These are phyloP conservation scores for Salvelinus alpinus DNA, from an alignment of 2,113 vertebrate genomes.

Conservation along the genomic window DNA sequence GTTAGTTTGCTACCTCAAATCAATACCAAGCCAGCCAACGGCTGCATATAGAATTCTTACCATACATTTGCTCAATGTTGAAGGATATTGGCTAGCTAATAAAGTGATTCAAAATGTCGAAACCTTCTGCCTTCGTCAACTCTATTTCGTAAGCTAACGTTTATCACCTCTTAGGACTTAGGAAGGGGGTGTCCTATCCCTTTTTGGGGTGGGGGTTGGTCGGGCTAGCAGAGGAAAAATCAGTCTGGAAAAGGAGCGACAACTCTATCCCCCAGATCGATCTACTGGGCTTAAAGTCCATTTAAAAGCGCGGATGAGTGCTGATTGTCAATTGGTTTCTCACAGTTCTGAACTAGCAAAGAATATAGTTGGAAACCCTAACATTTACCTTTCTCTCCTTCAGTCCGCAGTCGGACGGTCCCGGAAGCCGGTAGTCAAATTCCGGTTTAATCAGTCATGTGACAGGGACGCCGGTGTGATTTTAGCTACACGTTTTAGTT, in stretches of 20 bases:
- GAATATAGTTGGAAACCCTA: conserved; percentile 16
- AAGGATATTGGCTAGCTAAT: no score
- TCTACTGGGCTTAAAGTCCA: neutral
- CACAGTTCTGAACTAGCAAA: conserved; percentile 22
- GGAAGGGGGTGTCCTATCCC: conserved; percentile 24
- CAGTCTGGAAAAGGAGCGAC: neutral
- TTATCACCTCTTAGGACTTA: neutral
- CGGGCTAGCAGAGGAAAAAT: neutral
- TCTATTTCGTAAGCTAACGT: neutral
- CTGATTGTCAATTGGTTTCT: neutral
- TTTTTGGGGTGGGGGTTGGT: conserved; percentile 5
- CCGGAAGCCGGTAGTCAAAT: conserved; percentile 79
- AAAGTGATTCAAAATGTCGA: no score
- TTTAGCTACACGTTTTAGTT: neutral
- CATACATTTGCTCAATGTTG: no score
- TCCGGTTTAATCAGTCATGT: conserved; percentile 77
- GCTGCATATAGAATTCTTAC: no score
- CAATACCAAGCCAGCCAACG: no score
- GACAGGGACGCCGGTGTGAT: conserved; percentile 29
- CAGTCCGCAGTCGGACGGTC: conserved; percentile 91
- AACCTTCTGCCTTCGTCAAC: no score
- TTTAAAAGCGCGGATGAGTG: neutral
- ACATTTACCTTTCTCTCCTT: conserved; percentile 85
- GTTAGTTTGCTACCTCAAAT: no score
- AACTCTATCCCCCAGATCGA: conserved; percentile 19